These are phyloP conservation scores for Syngnathus rostellatus DNA, from an alignment of 2,797 vertebrate species.

Conservation along the genomic window DNA sequence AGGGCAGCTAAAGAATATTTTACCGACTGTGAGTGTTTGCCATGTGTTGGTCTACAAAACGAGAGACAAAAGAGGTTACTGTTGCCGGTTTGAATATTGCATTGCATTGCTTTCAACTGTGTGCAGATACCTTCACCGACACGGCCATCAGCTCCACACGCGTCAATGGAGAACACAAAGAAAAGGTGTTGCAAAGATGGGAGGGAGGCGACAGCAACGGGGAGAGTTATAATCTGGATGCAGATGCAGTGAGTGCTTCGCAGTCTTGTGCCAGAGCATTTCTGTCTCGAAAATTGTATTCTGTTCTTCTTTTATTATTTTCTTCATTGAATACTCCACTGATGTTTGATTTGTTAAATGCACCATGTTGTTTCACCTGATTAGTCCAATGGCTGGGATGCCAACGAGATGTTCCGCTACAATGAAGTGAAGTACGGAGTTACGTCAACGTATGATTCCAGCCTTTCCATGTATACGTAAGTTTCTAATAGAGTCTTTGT, in stretches of 20 bases:
- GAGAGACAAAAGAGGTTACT: not conserved
- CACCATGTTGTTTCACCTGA: not conserved
- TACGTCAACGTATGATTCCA: conserved; percentile 89
- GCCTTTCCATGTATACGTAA: conserved; percentile 89
- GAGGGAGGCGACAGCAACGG: conserved; percentile 86
- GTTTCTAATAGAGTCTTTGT: conserved; percentile 35
- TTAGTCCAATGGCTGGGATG: conserved; percentile 90
- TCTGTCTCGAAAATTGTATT: not conserved
- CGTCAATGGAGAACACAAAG: conserved; percentile 87
- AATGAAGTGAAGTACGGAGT: conserved; percentile 90
- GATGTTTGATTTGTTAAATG: not conserved
- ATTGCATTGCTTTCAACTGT: not conserved
- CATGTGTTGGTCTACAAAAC: not conserved
- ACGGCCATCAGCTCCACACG: conserved; percentile 79
- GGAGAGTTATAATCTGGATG: conserved; percentile 84
- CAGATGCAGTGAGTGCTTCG: conserved; percentile 73
- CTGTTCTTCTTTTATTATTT: not conserved
- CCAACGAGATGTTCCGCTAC: conserved; percentile 91
- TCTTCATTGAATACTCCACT: not conserved
- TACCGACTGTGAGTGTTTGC: not conserved
- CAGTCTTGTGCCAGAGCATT: not conserved
- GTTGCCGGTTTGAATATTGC: not conserved
- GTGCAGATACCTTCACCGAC: conserved; percentile 83
- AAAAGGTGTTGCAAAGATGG: conserved; percentile 88
- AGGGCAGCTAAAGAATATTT: not conserved